Evolutionary conservation across 2,888 invertebrate genomes (phyloP).

Genomic region (Pammene fasciana): DNA sequence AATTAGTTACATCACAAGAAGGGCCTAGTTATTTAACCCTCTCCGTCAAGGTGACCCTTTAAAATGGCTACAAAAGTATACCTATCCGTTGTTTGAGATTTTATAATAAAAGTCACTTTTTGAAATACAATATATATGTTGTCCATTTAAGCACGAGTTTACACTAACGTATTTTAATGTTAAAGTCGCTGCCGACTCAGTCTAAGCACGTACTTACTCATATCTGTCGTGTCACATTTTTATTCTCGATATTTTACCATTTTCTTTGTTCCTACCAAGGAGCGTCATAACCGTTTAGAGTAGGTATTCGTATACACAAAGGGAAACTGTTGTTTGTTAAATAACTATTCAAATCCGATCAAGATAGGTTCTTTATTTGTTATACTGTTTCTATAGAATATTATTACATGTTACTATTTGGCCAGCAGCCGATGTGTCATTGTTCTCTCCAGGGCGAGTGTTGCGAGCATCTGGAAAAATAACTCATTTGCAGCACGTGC

Average conservation of each 20-base stretch:
- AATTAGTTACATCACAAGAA: too few species aligned
- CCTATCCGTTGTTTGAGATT: too few species aligned
- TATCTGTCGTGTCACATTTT: background rate
- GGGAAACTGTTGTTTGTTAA: background rate
- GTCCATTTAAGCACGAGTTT: background rate
- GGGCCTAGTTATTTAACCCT: too few species aligned
- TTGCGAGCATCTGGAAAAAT: slow-evolving; percentile 60
- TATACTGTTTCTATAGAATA: background rate
- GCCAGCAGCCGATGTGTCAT: slow-evolving; percentile 13
- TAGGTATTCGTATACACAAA: slow-evolving; percentile 15
- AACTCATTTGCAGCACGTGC: slow-evolving; percentile 65
- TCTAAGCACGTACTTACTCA: background rate
- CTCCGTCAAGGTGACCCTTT: too few species aligned
- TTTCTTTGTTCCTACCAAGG: slow-evolving; percentile 5
- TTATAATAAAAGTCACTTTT: too few species aligned
- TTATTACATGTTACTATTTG: slow-evolving; percentile 13
- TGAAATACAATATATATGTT: too few species aligned
- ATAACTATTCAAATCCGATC: slow-evolving; percentile 31
- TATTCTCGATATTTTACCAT: slow-evolving; percentile 10
- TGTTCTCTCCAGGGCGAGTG: slow-evolving; percentile 48
- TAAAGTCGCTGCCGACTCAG: too few species aligned
- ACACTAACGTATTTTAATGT: background rate
- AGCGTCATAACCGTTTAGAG: slow-evolving; percentile 9
- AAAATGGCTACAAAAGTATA: too few species aligned
- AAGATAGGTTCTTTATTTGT: slow-evolving; percentile 15